Evolutionary conservation across 1,140 invertebrate species (phyloP).

Genomic region (Grapholita molesta): DNA sequence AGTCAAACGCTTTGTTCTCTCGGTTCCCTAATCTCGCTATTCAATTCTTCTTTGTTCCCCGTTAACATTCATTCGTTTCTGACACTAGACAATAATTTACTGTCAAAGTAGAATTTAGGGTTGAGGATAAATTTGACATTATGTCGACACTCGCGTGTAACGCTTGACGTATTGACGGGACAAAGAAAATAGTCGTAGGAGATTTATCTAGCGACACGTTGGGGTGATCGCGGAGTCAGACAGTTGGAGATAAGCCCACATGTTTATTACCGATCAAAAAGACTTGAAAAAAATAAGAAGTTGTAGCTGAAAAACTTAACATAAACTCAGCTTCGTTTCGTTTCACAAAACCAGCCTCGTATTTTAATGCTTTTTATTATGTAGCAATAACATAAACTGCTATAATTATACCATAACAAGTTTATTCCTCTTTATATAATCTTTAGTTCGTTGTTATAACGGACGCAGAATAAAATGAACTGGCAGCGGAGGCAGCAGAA

Average conservation of each 20-base stretch:
- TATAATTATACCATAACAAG: too few species aligned
- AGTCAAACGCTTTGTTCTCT: neutral
- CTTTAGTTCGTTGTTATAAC: too few species aligned
- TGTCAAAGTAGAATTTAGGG: conserved; percentile 27
- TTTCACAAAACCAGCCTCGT: too few species aligned
- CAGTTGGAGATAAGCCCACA: neutral
- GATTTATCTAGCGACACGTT: conserved; percentile 57
- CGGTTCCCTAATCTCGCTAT: conserved; percentile 12
- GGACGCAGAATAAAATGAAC: too few species aligned
- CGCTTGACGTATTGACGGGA: conserved; percentile 68
- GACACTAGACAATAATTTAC: conserved; percentile 10
- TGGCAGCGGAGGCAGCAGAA: too few species aligned
- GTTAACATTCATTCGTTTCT: neutral
- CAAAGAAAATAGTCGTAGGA: conserved; percentile 53
- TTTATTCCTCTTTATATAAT: too few species aligned
- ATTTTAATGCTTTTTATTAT: too few species aligned
- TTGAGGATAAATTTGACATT: conserved; percentile 40
- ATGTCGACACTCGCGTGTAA: conserved; percentile 48
- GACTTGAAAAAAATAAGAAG: too few species aligned
- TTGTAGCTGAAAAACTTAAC: too few species aligned
- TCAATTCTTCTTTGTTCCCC: neutral
- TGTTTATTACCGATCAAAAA: neutral
- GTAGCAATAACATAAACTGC: too few species aligned
- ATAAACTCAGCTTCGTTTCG: too few species aligned
- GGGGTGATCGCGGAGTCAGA: conserved; percentile 2